Percentiles rank a stretch among this genome's conserved stretches.
phyloP scores from a whole-genome alignment of 2,113 vertebrate species.

The Columba janthina region DNA sequence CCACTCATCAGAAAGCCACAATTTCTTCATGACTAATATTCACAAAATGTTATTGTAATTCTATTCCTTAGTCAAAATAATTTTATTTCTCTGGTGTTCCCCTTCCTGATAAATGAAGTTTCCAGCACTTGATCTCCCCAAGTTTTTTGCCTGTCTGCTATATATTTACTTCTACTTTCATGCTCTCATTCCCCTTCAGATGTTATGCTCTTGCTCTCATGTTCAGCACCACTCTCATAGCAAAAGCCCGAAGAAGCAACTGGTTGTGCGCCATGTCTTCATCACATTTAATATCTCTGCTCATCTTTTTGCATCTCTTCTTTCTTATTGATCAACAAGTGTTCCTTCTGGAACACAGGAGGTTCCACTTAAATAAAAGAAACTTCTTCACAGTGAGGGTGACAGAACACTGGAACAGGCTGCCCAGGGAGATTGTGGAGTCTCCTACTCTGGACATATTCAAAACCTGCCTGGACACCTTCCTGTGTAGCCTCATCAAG shows the following conservation, averaged over 20 bases:
- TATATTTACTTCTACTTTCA: background rate
- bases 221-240: background rate
- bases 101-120: background rate
- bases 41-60: background rate
- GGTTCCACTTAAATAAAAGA: too few species aligned
- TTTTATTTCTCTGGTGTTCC: background rate
- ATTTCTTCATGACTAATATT: background rate
- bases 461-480: too few species aligned
- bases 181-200: background rate
- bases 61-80: background rate
- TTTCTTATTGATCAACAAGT: background rate
- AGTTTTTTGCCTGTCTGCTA: background rate
- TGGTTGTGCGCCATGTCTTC: background rate
- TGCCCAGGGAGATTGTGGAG: too few species aligned
- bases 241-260: background rate
- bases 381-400: too few species aligned
- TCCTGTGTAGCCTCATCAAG: too few species aligned
- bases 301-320: background rate
- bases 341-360: too few species aligned
- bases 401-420: too few species aligned
- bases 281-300: background rate
- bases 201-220: rapidly evolving
- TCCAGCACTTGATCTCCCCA: background rate
- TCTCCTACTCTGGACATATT: too few species aligned
- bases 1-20: background rate